phyloP scores from a whole-genome alignment of 2,888 invertebrate species.

The Sminthurinus aureus region DNA sequence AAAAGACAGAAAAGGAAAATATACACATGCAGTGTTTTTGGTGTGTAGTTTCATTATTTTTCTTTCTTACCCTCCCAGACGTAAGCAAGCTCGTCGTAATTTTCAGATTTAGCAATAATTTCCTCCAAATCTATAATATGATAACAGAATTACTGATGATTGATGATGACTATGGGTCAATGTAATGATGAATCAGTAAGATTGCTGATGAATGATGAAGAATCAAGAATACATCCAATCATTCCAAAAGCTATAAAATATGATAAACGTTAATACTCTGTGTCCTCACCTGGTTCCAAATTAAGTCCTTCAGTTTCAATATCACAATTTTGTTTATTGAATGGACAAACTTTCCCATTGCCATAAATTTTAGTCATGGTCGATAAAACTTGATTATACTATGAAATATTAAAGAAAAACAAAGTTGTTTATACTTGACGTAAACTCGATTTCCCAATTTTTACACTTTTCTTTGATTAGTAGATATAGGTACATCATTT shows the following conservation, averaged over 20 bases:
- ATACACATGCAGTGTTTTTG: too few species aligned
- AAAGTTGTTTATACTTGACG: not conserved
- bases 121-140: conserved; percentile 67
- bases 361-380: conserved; percentile 83
- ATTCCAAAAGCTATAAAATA: too few species aligned
- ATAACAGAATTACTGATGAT: too few species aligned
- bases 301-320: conserved; percentile 66
- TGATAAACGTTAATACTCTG: too few species aligned
- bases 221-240: not conserved
- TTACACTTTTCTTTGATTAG: too few species aligned
- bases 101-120: conserved; percentile 77
- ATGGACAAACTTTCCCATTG: conserved; percentile 75
- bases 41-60: too few species aligned
- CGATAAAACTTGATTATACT: conserved; percentile 63
- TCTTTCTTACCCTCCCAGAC: conserved; percentile 70
- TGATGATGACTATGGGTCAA: too few species aligned
- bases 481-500: too few species aligned
- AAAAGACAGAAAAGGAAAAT: too few species aligned
- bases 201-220: too few species aligned
- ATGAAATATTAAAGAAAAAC: not conserved
- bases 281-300: conserved; percentile 64
- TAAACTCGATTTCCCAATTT: too few species aligned
- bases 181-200: too few species aligned
- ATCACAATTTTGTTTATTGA: conserved; percentile 63
- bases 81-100: conserved; percentile 77